These are phyloP conservation scores for Limonius californicus DNA, from an alignment of 1,140 invertebrate genomes.

Conservation along the genomic window DNA sequence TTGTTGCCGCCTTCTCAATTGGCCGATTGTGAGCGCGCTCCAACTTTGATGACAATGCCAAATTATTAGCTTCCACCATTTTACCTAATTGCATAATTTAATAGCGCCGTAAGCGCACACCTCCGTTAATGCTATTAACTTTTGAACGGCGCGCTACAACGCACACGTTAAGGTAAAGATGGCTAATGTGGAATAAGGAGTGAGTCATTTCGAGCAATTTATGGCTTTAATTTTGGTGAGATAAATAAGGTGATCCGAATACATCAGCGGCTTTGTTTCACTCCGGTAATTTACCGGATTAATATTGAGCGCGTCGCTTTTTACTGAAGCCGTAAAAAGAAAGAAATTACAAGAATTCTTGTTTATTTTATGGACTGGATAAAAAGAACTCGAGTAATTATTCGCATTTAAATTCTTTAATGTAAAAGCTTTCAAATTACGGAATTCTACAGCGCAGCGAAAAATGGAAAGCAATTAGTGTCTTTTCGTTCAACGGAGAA, in stretches of 20 bases:
- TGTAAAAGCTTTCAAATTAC: constrained; percentile 14
- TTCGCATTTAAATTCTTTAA: constrained; percentile 12
- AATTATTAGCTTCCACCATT: constrained; percentile 22
- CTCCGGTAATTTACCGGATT: constrained; percentile 22
- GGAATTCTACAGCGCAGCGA: neutral
- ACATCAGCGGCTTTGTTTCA: constrained; percentile 17
- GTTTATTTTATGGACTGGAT: constrained; percentile 1
- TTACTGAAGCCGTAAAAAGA: neutral
- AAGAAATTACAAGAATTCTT: constrained; percentile 10
- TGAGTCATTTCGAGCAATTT: constrained; percentile 24
- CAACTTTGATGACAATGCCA: constrained; percentile 19
- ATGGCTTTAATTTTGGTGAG: constrained; percentile 24
- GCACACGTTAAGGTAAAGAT: constrained; percentile 11
- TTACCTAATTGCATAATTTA: constrained; percentile 23
- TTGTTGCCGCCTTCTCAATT: constrained; percentile 16
- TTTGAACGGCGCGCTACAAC: constrained; percentile 3
- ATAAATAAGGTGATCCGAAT: constrained; percentile 26
- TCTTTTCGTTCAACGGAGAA: constrained; percentile 6
- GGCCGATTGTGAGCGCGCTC: constrained; percentile 21
- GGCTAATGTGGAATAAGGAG: constrained; percentile 11
- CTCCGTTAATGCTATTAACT: constrained; percentile 11
- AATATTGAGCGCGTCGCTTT: constrained; percentile 17
- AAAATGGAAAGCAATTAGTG: constrained; percentile 11
- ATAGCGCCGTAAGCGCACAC: constrained; percentile 14
- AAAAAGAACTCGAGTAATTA: constrained; percentile 5